phyloP scores from a whole-genome alignment of 2,888 invertebrate species.

The Eupeodes luniger region DNA sequence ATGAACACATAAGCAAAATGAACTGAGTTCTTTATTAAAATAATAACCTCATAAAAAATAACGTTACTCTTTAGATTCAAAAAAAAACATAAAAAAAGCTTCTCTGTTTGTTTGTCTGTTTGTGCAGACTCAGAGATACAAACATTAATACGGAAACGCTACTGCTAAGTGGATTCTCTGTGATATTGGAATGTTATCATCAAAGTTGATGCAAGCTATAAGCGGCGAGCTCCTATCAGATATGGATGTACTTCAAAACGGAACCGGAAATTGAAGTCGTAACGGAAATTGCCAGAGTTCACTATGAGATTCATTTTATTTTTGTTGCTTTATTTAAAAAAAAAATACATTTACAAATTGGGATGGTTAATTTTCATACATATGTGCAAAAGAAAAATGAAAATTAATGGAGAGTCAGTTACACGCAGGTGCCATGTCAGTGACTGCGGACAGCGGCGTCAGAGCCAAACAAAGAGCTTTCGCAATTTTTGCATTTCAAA shows the following conservation, averaged over 20 bases:
- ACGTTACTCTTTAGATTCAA: background rate
- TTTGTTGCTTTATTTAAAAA: conserved; percentile 16
- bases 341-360: background rate
- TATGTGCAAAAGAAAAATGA: background rate
- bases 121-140: background rate
- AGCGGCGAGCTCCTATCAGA: background rate
- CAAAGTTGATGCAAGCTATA: background rate
- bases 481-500: conserved; percentile 49
- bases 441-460: conserved; percentile 57
- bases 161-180: background rate
- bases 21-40: conserved; percentile 54
- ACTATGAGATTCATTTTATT: conserved; percentile 11
- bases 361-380: background rate
- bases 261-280: conserved; percentile 57
- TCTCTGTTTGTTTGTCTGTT: background rate
- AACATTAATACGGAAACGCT: background rate
- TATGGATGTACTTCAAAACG: background rate
- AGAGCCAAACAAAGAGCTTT: conserved; percentile 63
- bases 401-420: conserved; percentile 36
- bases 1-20: conserved; percentile 10
- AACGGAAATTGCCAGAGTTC: conserved; percentile 56
- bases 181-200: background rate
- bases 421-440: conserved; percentile 69
- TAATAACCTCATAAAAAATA: conserved; percentile 3
- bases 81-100: background rate